Evolutionary conservation across 2,888 invertebrate genomes (phyloP).

Genomic region (Drosophila nr. perissopoda): DNA sequence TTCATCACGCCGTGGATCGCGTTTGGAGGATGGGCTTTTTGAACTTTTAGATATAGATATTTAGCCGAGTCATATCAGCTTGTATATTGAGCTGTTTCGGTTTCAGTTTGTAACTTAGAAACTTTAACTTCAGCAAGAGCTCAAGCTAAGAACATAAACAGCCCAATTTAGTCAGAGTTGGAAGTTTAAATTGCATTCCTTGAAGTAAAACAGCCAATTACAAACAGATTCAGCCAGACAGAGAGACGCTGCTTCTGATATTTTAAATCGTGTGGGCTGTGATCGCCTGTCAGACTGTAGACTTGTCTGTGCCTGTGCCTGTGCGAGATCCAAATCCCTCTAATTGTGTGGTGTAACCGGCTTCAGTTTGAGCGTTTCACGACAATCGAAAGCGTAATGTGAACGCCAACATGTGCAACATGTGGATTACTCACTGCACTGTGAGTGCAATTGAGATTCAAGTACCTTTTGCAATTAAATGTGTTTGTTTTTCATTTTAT

Average conservation of each 20-base stretch:
- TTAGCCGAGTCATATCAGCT: background rate
- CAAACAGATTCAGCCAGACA: background rate
- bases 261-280: background rate
- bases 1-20: constrained; percentile 11
- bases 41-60: background rate
- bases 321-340: background rate
- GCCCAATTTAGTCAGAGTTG: background rate
- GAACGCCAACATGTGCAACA: background rate
- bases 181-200: background rate
- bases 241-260: constrained; percentile 4
- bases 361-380: background rate
- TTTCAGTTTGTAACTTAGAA: background rate
- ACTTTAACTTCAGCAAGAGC: background rate
- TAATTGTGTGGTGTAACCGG: background rate
- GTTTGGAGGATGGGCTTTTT: background rate
- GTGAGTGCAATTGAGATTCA: constrained; percentile 5
- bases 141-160: background rate
- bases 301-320: background rate
- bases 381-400: constrained; percentile 9
- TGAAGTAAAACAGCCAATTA: background rate
- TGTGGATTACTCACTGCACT: background rate
- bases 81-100: background rate
- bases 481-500: background rate
- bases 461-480: constrained; percentile 19
- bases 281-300: constrained; percentile 11